A percentile compares a stretch with the other conserved stretches of the same genome.
Conservation (phyloP, 2,113 vertebrate genomes). For the Hippolais icterina region DNA sequence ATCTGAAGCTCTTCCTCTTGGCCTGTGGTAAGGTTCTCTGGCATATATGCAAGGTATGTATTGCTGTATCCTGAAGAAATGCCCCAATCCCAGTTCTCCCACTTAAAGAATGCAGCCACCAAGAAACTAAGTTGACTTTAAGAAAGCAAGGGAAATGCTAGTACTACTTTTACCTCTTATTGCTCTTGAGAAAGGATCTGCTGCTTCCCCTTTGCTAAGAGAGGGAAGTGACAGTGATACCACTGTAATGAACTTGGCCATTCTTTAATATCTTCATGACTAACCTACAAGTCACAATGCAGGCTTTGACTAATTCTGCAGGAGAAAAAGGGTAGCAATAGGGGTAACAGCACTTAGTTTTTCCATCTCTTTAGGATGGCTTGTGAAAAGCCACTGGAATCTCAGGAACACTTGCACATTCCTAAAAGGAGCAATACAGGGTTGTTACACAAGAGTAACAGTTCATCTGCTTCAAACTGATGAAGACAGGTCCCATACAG, state of each 20-base stretch:
- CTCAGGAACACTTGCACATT: background rate
- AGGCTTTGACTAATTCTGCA: background rate
- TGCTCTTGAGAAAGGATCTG: background rate
- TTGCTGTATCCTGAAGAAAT: background rate
- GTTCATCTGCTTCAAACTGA: background rate
- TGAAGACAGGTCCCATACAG: background rate
- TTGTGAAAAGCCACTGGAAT: background rate
- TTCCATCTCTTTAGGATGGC: fast-evolving
- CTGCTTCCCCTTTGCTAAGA: background rate
- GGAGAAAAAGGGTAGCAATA: background rate
- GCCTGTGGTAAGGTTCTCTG: background rate
- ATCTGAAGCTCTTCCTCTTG: background rate
- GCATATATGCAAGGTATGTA: background rate
- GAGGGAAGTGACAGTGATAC: background rate
- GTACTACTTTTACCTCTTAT: background rate
- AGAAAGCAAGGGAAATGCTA: background rate
- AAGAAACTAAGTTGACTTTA: background rate
- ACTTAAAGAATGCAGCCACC: background rate
- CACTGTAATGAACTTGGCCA: background rate
- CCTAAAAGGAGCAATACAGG: background rate
- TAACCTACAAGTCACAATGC: background rate
- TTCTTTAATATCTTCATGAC: background rate
- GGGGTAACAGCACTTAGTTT: background rate
- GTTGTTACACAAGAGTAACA: background rate
- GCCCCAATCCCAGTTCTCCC: background rate